Percentiles rank a stretch among this genome's conserved stretches.
phyloP scores from a whole-genome alignment of 2,797 vertebrate species.

The Apogon hyalosoma region DNA sequence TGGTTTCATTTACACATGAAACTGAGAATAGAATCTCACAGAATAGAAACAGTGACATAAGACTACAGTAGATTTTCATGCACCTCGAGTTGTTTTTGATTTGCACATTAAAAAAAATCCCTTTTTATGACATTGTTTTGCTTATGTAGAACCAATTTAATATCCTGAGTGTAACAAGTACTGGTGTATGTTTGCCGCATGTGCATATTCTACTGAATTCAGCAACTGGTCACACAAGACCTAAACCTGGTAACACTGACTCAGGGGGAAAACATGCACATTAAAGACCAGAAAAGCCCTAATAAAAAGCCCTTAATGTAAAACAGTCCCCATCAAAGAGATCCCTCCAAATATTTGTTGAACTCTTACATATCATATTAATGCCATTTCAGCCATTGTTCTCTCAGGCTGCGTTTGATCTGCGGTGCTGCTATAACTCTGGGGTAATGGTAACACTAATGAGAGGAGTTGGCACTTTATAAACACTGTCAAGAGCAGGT shows the following conservation, averaged over 20 bases:
- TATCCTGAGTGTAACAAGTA: slow-evolving; percentile 37
- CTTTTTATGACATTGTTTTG: slow-evolving; percentile 19
- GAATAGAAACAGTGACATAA: neutral
- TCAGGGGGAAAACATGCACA: slow-evolving; percentile 82
- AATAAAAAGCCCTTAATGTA: slow-evolving; percentile 80
- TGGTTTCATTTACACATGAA: too few species aligned
- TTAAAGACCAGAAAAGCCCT: slow-evolving; percentile 81
- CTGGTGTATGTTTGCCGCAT: slow-evolving; percentile 54
- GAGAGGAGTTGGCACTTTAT: slow-evolving; percentile 83
- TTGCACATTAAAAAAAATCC: slow-evolving; percentile 41
- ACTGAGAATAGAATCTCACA: slow-evolving; percentile 24
- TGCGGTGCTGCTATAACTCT: slow-evolving; percentile 65
- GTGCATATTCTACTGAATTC: slow-evolving; percentile 54
- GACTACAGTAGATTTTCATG: slow-evolving; percentile 16
- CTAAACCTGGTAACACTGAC: slow-evolving; percentile 78
- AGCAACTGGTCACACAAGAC: slow-evolving; percentile 64
- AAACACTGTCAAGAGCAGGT: slow-evolving; percentile 79
- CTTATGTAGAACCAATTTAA: slow-evolving; percentile 34
- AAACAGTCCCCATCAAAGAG: slow-evolving; percentile 84
- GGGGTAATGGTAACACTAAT: slow-evolving; percentile 73
- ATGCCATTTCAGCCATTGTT: slow-evolving; percentile 79
- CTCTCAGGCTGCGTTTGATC: slow-evolving; percentile 76
- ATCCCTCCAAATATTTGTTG: slow-evolving; percentile 76
- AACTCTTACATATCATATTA: slow-evolving; percentile 83
- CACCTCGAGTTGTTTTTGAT: slow-evolving; percentile 32